Base-by-base conservation (phyloP, 2,113 vertebrate genomes). In the Antigone vipio region DNA sequence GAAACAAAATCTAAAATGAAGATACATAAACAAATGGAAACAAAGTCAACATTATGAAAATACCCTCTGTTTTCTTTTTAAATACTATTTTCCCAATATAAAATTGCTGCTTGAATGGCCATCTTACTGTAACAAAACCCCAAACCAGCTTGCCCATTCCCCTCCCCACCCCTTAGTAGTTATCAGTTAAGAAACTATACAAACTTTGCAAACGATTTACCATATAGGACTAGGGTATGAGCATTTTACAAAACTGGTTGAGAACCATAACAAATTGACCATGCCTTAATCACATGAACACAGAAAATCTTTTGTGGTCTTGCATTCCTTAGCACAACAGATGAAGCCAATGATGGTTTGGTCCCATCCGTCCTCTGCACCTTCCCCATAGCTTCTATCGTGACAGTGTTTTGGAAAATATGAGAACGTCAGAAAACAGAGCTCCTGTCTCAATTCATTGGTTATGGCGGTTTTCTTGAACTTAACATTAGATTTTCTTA, bases 401-500 rank as follows among this genome's bases (percentile, higher is more conserved):
- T 6, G 52, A n/a, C 5, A 44, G 14, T 4, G n/a, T 26, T 81
- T 49, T 6, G 7, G 15, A 55, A 77, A 69, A 82, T 0, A 22
- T 1, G 20, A 78, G n/a, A 1, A 69, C 53, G 45, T 56, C 8
- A 15, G 45, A 77, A 53, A 84, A 38, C 5, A 34, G 26, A 58
- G 32, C 23, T 88, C 59, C 53, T 30, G n/a, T 40, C 55, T 67
- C 50, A 42, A 6, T 19, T 63, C 34, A 50, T 0, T 13, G 18
- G 21, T 52, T 63, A 30, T 0, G 2, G n/a, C 0, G 0, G 29
- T 87, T 27, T 59, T 82, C 34, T 45, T 71, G 45, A 73, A 83
- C 15, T 68, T 50, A 44, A 44, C 15, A 38, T 35, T 22, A 30
- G 21, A 58, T 83, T 59, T 85, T 56, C 35, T 75, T 49, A 14